Percentiles rank a stretch among this genome's conserved stretches.
These are phyloP conservation scores for Platynereis dumerilii DNA, from an alignment of 2,888 invertebrate genomes.

Conservation along the genomic window DNA sequence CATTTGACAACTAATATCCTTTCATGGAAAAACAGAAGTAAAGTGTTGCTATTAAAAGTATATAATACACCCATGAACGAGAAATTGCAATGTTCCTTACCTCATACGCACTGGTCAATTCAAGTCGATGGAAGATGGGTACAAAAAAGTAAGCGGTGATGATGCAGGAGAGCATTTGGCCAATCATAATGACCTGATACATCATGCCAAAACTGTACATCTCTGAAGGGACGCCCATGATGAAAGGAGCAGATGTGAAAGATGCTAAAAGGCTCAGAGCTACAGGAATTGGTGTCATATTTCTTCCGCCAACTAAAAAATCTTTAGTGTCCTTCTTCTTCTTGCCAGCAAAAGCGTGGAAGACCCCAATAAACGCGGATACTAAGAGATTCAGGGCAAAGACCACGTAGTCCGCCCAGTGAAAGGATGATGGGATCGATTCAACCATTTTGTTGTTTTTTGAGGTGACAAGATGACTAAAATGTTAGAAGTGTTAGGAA, in stretches of 20 bases:
- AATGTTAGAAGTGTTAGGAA: too few species aligned
- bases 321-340: constrained; percentile 28
- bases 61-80: too few species aligned
- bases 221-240: constrained; percentile 59
- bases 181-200: constrained; percentile 52
- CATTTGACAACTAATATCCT: too few species aligned
- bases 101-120: constrained; percentile 36
- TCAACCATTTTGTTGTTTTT: too few species aligned
- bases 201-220: constrained; percentile 60
- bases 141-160: constrained; percentile 39
- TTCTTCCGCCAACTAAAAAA: constrained; percentile 17
- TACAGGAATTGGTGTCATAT: constrained; percentile 51
- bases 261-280: constrained; percentile 57
- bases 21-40: too few species aligned
- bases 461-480: too few species aligned
- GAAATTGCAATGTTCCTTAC: too few species aligned
- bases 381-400: constrained; percentile 43
- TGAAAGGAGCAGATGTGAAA: constrained; percentile 60
- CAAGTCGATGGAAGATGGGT: constrained; percentile 35
- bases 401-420: constrained; percentile 51
- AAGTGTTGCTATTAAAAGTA: too few species aligned
- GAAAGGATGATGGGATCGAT: constrained; percentile 33
- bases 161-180: constrained; percentile 51
- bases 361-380: constrained; percentile 46
- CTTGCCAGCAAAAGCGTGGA: constrained; percentile 41